phyloP scores from a whole-genome alignment of 2,888 invertebrate genomes.

The Dolichopus griseipennis region DNA sequence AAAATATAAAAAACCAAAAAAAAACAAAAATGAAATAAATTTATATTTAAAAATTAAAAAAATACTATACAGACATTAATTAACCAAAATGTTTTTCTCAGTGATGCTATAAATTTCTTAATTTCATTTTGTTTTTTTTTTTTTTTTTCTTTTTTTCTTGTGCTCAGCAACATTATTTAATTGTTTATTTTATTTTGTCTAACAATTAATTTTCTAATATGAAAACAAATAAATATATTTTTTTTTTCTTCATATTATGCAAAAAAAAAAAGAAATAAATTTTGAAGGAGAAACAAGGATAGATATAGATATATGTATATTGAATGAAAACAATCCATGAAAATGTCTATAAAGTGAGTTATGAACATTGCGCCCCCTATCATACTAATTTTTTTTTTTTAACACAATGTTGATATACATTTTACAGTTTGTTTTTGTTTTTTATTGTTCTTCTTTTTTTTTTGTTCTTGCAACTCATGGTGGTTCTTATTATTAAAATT shows the following conservation, averaged over 20 bases:
- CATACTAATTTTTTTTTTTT: neutral
- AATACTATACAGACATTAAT: too few species aligned
- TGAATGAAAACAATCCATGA: neutral
- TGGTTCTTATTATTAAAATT: too few species aligned
- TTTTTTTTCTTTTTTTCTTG: too few species aligned
- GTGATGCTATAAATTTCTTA: neutral
- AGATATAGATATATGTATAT: neutral
- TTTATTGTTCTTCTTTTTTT: neutral
- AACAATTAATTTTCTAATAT: constrained; percentile 6
- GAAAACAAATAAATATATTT: constrained; percentile 4
- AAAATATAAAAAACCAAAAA: neutral
- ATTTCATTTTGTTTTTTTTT: neutral
- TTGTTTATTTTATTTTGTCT: constrained; percentile 1
- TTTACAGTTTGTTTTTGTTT: neutral
- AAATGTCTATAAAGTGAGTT: neutral
- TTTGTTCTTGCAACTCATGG: too few species aligned
- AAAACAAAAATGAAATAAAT: neutral
- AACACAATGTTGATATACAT: neutral
- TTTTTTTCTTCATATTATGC: constrained; percentile 1
- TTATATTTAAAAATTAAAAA: neutral
- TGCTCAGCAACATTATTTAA: neutral
- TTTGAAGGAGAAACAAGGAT: neutral
- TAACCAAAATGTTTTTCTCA: neutral
- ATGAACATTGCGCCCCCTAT: neutral
- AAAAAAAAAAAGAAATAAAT: neutral